Evolutionary conservation across 2,888 invertebrate species (phyloP).

Genomic region (Punctoribates punctum): DNA sequence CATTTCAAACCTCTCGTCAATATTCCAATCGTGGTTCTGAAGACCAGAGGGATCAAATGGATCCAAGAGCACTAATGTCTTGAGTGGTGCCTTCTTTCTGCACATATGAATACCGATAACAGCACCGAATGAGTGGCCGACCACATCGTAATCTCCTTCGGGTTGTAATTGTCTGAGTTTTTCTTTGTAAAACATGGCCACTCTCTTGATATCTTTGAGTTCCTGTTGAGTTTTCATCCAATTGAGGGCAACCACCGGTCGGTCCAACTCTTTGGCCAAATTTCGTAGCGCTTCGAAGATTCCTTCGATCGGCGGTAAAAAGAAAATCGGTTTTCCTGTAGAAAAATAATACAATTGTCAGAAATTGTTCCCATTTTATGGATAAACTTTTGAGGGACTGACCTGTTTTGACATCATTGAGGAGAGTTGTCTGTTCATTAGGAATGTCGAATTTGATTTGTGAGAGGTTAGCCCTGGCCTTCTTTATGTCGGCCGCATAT

Average conservation of each 20-base stretch:
- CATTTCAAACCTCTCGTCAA: constrained; percentile 39
- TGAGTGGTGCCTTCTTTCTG: constrained; percentile 34
- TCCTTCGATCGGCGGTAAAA: constrained; percentile 85
- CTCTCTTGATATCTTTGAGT: constrained; percentile 41
- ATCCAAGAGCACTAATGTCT: constrained; percentile 35
- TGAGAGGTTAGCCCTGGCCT: constrained; percentile 33
- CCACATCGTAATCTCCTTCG: constrained; percentile 77
- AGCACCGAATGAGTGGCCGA: constrained; percentile 95
- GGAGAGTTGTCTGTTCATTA: constrained; percentile 64
- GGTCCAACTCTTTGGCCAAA: constrained; percentile 68
- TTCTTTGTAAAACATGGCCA: constrained; percentile 50
- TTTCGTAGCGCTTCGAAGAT: constrained; percentile 67
- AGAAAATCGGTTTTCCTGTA: constrained; percentile 54
- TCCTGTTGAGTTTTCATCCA: constrained; percentile 60
- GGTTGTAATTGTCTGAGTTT: constrained; percentile 73
- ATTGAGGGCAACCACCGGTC: constrained; percentile 83
- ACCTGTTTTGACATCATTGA: constrained; percentile 54
- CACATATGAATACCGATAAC: constrained; percentile 62
- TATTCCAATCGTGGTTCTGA: constrained; percentile 29
- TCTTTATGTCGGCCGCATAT: constrained; percentile 38
- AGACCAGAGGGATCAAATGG: constrained; percentile 32
- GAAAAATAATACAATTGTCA: background rate
- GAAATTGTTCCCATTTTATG: background rate
- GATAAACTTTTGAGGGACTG: too few species aligned
- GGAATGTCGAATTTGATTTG: constrained; percentile 63